Conservation (phyloP, 2,113 vertebrate genomes). For the Clarias batrachus region DNA sequence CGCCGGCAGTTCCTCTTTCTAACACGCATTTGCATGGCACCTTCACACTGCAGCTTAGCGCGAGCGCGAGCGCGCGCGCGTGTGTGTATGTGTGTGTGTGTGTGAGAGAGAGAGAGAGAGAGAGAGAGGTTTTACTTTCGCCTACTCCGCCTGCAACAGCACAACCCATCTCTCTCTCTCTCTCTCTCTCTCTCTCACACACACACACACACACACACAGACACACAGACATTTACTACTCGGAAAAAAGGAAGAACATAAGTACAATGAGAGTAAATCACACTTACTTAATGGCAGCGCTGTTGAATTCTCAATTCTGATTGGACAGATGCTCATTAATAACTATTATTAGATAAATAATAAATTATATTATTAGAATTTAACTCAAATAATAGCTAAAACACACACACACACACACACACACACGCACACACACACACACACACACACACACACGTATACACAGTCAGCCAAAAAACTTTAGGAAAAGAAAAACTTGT, state of each 20-base stretch:
- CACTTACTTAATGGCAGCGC: not conserved
- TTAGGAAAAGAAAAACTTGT: too few relatives aligned
- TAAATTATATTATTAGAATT: too few relatives aligned
- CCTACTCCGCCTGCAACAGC: not conserved
- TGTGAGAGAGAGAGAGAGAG: not conserved
- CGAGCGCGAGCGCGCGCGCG: not conserved
- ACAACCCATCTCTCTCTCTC: not conserved
- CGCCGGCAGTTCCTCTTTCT: conserved; percentile 50
- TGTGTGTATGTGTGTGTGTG: not conserved
- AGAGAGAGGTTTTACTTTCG: not conserved
- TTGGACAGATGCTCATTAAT: not conserved
- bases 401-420: too few relatives aligned
- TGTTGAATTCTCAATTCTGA: not conserved
- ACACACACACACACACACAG: not conserved
- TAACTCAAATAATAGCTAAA: not conserved
- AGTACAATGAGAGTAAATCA: not conserved
- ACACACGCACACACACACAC: too few relatives aligned
- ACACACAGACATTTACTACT: not conserved
- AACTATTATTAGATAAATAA: not conserved
- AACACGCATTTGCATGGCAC: conserved; percentile 59
- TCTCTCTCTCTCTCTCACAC: not conserved
- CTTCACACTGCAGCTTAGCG: not conserved
- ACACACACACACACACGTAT: too few relatives aligned
- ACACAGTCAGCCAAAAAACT: too few relatives aligned
- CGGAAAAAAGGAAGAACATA: not conserved